A percentile compares a stretch with the other conserved stretches of the same genome.
Evolutionary conservation across 2,888 invertebrate species (phyloP).

Genomic region (Apomyelois bistriatella): DNA sequence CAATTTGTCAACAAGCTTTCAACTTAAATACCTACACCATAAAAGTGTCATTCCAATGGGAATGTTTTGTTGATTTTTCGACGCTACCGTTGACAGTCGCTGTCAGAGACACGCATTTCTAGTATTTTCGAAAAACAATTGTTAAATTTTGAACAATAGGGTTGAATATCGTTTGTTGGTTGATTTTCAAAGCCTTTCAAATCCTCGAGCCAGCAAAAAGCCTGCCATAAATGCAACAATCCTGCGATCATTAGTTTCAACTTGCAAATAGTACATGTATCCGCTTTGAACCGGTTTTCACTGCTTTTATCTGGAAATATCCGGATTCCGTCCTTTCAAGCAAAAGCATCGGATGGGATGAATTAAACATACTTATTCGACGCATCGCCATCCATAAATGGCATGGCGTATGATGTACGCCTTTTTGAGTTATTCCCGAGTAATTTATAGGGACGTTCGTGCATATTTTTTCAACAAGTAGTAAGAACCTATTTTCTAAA

Average conservation of each 20-base stretch:
- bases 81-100: conserved; percentile 38
- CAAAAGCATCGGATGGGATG: conserved; percentile 17
- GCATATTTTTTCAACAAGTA: neutral
- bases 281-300: conserved; percentile 42
- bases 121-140: conserved; percentile 12
- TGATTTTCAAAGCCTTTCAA: conserved; percentile 21
- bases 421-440: neutral
- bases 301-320: conserved; percentile 47
- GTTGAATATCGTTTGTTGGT: conserved; percentile 9
- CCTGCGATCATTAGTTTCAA: conserved; percentile 50
- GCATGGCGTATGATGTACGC: neutral
- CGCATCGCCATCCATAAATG: conserved; percentile 7
- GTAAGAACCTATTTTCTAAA: no score
- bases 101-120: conserved; percentile 47
- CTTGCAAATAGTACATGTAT: conserved; percentile 37
- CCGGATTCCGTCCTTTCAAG: conserved; percentile 32
- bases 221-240: conserved; percentile 24
- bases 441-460: neutral
- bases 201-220: conserved; percentile 24
- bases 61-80: conserved; percentile 22
- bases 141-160: conserved; percentile 17
- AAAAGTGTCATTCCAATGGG: conserved; percentile 21
- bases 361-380: conserved; percentile 19
- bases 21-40: conserved; percentile 13
- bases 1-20: conserved; percentile 15